A percentile compares a stretch with the other conserved stretches of the same genome.
phyloP scores from a whole-genome alignment of 2,113 vertebrate genomes.

The Sorex fumeus region DNA sequence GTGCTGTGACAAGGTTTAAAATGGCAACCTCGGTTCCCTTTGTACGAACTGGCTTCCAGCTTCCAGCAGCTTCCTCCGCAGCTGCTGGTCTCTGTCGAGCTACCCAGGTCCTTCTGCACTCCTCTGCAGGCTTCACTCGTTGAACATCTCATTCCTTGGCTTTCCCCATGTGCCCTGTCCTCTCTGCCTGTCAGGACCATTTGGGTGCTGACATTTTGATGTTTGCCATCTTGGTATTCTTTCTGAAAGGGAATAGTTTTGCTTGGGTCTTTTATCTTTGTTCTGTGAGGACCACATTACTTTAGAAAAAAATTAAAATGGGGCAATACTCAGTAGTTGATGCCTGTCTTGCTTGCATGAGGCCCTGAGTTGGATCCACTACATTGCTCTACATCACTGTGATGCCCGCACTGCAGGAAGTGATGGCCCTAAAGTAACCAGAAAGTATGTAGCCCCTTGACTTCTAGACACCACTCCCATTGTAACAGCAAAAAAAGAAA shows the following conservation, averaged over 20 bases:
- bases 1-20: neutral
- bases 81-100: fast-evolving
- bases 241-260: neutral
- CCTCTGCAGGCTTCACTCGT: neutral
- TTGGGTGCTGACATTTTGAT: neutral
- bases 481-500: too few species aligned
- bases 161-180: too few species aligned
- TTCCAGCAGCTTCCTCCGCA: neutral
- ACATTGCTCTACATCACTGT: too few species aligned
- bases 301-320: neutral
- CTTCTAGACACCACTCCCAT: too few species aligned
- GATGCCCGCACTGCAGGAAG: too few species aligned
- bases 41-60: neutral
- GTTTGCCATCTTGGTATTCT: neutral
- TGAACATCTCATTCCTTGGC: neutral
- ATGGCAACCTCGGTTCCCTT: neutral
- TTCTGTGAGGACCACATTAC: neutral
- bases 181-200: neutral
- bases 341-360: too few species aligned
- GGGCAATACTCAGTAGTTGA: neutral
- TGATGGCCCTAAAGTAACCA: too few species aligned
- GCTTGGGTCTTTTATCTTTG: neutral
- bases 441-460: too few species aligned
- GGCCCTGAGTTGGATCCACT: too few species aligned
- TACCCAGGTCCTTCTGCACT: too few species aligned